Evolutionary conservation across 2,797 vertebrate genomes (phyloP).

Genomic region (Onychomys torridus): DNA sequence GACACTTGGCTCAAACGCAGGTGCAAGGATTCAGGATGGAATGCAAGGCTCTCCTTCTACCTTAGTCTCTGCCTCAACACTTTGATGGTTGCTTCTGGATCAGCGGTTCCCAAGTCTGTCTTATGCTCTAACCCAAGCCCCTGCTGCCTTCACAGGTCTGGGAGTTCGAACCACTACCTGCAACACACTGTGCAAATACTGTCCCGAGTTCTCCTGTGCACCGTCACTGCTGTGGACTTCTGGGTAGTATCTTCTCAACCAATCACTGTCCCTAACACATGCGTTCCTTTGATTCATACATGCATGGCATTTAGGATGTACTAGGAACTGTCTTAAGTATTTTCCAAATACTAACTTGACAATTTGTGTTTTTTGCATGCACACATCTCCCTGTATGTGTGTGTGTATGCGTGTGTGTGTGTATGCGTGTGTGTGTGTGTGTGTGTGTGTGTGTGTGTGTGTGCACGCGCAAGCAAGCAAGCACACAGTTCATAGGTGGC

Average conservation of each 20-base stretch:
- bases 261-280: not conserved
- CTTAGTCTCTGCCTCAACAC: not conserved
- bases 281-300: not conserved
- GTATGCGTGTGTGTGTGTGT: too few species aligned
- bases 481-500: too few species aligned
- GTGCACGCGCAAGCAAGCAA: too few species aligned
- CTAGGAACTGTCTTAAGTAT: not conserved
- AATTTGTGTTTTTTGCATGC: not conserved
- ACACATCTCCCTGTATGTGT: not conserved
- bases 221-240: not conserved
- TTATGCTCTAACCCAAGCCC: not conserved
- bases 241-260: not conserved
- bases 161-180: not conserved
- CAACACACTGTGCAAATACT: not conserved
- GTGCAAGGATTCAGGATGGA: not conserved
- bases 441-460: too few species aligned
- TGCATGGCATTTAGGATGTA: too few species aligned
- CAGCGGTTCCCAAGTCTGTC: not conserved
- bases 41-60: not conserved
- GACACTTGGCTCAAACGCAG: not conserved
- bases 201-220: not conserved
- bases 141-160: not conserved
- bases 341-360: not conserved
- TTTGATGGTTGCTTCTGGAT: rapidly evolving
- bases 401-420: too few species aligned